A percentile compares a stretch with the other conserved stretches of the same genome.
These are phyloP conservation scores for Butorides virescens DNA, from an alignment of 2,113 vertebrate genomes.

Conservation along the genomic window DNA sequence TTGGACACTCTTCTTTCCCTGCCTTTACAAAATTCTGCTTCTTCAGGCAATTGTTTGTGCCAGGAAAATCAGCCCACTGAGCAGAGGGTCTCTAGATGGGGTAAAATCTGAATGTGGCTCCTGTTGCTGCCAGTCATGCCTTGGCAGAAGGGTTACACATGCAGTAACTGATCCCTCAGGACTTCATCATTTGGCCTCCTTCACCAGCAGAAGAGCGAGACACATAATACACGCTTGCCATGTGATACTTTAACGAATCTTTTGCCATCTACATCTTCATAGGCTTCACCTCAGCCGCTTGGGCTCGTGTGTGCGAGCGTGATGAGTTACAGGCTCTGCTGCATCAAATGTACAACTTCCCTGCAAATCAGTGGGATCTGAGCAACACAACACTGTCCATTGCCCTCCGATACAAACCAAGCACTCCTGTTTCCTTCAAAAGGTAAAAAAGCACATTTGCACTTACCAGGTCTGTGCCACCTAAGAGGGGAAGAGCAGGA, in stretches of 20 bases:
- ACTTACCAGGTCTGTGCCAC: not conserved
- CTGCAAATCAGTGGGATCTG: not conserved
- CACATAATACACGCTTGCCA: slow-evolving; percentile 34
- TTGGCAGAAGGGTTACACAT: slow-evolving; percentile 29
- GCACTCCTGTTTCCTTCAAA: not conserved
- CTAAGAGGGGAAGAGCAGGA: not conserved
- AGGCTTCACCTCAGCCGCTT: not conserved
- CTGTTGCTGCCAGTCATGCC: slow-evolving; percentile 59
- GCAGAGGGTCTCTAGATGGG: not conserved
- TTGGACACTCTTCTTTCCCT: not conserved
- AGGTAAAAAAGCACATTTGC: not conserved
- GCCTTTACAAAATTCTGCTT: not conserved
- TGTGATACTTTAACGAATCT: slow-evolving; percentile 46
- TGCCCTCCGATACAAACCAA: not conserved
- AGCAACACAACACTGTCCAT: accelerated
- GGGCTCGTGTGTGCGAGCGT: not conserved
- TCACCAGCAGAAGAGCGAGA: not conserved
- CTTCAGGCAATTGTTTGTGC: not conserved
- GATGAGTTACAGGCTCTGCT: not conserved
- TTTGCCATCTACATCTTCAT: slow-evolving; percentile 50
- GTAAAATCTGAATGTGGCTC: slow-evolving; percentile 5
- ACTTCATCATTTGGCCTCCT: not conserved
- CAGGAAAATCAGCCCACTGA: slow-evolving; percentile 10
- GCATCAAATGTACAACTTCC: not conserved
- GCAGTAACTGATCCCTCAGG: slow-evolving; percentile 45